phyloP scores from a whole-genome alignment of 2,797 vertebrate species.

The Psittacula echo region DNA sequence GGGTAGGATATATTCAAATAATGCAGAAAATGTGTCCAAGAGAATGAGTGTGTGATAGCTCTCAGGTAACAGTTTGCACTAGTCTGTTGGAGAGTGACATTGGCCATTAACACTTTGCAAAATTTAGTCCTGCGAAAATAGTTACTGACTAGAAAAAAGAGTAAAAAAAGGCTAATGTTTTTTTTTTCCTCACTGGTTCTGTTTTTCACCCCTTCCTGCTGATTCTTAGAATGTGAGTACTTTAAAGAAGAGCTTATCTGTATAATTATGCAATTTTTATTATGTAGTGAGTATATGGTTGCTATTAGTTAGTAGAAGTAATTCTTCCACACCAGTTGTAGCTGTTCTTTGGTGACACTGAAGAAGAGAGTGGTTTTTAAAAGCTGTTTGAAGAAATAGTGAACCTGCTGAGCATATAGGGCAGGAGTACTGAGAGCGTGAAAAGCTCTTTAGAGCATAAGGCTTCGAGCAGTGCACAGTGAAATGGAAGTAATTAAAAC shows the following conservation, averaged over 20 bases:
- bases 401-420: background rate
- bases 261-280: background rate
- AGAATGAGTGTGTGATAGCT: background rate
- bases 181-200: background rate
- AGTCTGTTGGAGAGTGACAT: background rate
- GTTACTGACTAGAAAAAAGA: background rate
- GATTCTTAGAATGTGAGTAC: background rate
- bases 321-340: background rate
- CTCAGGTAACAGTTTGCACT: background rate
- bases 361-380: background rate
- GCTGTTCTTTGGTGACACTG: background rate
- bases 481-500: background rate
- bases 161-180: background rate
- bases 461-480: background rate
- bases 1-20: constrained; percentile 40
- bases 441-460: background rate
- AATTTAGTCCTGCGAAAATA: background rate
- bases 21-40: constrained; percentile 37
- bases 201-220: background rate
- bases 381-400: background rate
- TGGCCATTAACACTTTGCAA: background rate
- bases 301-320: background rate
- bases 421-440: background rate
- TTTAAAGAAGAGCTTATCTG: background rate
- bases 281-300: background rate